Conservation (phyloP, 2,113 vertebrate species). For the Eulemur rufifrons region DNA sequence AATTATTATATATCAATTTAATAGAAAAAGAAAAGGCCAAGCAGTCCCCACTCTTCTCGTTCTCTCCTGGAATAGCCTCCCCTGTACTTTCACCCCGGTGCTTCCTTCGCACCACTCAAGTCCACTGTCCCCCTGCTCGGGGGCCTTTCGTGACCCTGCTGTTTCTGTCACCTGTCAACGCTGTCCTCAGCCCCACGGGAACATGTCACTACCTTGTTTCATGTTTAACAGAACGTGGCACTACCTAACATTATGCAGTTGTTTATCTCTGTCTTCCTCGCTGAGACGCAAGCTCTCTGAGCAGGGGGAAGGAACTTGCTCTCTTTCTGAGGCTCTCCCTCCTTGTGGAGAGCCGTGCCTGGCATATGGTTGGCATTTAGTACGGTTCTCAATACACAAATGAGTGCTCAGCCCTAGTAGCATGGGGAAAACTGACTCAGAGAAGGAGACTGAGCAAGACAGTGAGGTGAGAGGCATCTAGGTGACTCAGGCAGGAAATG, state of each 20-base stretch:
- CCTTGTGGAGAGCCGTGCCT: background rate
- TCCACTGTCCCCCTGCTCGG: background rate
- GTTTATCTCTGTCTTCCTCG: background rate
- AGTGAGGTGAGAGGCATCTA: background rate
- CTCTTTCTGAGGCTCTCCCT: background rate
- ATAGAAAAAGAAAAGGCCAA: background rate
- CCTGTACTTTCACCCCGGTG: rapidly evolving
- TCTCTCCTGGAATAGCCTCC: background rate
- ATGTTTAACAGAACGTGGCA: background rate
- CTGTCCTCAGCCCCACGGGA: rapidly evolving
- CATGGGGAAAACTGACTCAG: too few relatives aligned
- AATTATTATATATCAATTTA: background rate
- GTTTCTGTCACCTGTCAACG: background rate
- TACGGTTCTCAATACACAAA: background rate
- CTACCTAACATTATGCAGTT: background rate
- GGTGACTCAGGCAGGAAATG: background rate
- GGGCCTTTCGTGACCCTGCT: background rate
- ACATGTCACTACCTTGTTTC: background rate
- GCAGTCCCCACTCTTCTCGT: too few relatives aligned
- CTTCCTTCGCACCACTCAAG: rapidly evolving
- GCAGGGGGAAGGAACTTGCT: background rate
- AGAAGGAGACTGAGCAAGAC: background rate
- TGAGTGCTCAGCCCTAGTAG: background rate
- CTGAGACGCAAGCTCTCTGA: background rate
- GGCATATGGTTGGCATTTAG: too few relatives aligned